These are phyloP conservation scores for Acrossocheilus wenchowensis DNA, from an alignment of 2,797 vertebrate genomes.

Conservation along the genomic window DNA sequence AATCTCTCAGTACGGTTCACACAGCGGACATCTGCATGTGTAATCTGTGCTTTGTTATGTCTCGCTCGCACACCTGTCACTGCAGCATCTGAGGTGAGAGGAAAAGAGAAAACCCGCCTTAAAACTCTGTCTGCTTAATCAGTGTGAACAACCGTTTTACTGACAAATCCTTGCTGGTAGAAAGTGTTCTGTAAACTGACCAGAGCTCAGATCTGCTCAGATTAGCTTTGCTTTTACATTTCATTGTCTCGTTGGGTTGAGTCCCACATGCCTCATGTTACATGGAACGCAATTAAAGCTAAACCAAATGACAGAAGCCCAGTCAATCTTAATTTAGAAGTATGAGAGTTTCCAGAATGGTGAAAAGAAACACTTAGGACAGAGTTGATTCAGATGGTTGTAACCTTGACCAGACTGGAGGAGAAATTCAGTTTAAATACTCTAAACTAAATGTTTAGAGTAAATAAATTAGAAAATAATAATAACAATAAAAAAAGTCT, in stretches of 20 bases:
- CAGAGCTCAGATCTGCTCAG: slow-evolving; percentile 44
- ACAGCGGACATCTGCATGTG: slow-evolving; percentile 38
- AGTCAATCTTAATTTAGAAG: background rate
- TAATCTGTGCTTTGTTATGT: slow-evolving; percentile 46
- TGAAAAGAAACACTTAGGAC: background rate
- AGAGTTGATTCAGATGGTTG: background rate
- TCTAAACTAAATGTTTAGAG: background rate
- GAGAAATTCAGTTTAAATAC: background rate
- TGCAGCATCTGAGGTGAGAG: slow-evolving; percentile 22
- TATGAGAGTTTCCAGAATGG: background rate
- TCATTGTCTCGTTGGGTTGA: slow-evolving; percentile 49
- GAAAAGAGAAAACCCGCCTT: slow-evolving; percentile 28
- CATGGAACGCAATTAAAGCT: slow-evolving; percentile 61
- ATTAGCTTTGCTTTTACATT: slow-evolving; percentile 66
- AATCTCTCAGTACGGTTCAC: slow-evolving; percentile 71
- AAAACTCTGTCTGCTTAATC: slow-evolving; percentile 28
- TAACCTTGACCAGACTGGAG: background rate
- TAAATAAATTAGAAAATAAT: background rate
- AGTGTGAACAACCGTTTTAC: slow-evolving; percentile 3
- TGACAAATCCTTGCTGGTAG: slow-evolving; percentile 57
- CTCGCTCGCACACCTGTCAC: slow-evolving; percentile 62
- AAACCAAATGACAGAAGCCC: background rate
- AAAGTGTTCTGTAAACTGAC: slow-evolving; percentile 60
- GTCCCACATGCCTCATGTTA: slow-evolving; percentile 66
- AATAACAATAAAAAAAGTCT: too few relatives aligned